phyloP scores from a whole-genome alignment of 1,140 invertebrate genomes.

The Zaprionus kolodkinae region DNA sequence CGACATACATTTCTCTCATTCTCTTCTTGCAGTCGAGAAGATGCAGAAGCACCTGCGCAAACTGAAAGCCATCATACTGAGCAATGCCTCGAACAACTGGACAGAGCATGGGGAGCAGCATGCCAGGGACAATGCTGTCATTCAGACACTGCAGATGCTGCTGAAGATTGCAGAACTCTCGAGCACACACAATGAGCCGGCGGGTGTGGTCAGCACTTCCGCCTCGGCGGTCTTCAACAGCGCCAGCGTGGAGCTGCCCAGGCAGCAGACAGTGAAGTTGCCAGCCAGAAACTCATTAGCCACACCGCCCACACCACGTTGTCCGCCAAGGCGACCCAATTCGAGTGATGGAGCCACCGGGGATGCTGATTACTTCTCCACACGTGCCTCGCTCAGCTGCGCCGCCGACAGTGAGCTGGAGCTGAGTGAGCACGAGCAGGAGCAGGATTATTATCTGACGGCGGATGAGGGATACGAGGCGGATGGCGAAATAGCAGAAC shows the following conservation, averaged over 20 bases:
- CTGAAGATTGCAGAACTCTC: slow-evolving; percentile 82
- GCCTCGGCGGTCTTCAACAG: slow-evolving; percentile 58
- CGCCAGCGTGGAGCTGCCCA: slow-evolving; percentile 63
- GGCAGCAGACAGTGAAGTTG: slow-evolving; percentile 59
- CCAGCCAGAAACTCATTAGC: slow-evolving; percentile 68
- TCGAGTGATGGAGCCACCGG: slow-evolving; percentile 62
- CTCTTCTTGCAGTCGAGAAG: slow-evolving; percentile 68
- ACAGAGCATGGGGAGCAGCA: slow-evolving; percentile 70
- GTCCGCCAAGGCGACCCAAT: slow-evolving; percentile 31
- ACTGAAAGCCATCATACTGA: slow-evolving; percentile 71
- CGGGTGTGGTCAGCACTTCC: slow-evolving; percentile 45
- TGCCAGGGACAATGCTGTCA: slow-evolving; percentile 72
- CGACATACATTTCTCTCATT: neutral
- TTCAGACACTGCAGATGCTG: slow-evolving; percentile 77
- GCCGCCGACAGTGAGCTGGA: slow-evolving; percentile 79
- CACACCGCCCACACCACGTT: slow-evolving; percentile 57
- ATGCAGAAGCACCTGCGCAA: slow-evolving; percentile 82
- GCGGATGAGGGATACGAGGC: slow-evolving; percentile 83
- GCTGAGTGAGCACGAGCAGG: slow-evolving; percentile 66
- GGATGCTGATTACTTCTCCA: slow-evolving; percentile 76
- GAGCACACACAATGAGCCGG: slow-evolving; percentile 58
- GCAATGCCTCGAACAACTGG: slow-evolving; percentile 65
- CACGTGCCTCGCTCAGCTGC: slow-evolving; percentile 69
- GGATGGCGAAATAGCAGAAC: slow-evolving; percentile 76
- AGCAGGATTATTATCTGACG: slow-evolving; percentile 75